Evolutionary conservation across 2,797 vertebrate genomes (phyloP), one percentile per base, ranked within the genome.

Genomic region (Danio choprae): DNA sequence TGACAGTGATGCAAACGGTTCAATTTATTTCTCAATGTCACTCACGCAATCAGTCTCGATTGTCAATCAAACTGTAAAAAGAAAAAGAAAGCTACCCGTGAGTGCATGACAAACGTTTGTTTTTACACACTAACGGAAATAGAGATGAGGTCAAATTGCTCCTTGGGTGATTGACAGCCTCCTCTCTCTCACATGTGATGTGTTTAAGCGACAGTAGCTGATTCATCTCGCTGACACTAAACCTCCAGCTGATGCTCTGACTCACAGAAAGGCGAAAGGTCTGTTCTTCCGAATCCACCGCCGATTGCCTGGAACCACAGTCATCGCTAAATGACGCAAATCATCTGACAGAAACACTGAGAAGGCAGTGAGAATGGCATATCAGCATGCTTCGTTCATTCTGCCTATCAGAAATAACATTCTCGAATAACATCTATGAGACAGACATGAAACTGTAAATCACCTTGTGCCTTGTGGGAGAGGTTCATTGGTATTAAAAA

Each of bases 191-290:
- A 65, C 48, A 74, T 77, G 46, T 75, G 41, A 60, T 68, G 74
- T 72, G 78, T 59, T 58, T 55, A 69, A 63, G 56, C 16, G 67
- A 56, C 15, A 22, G 60, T 40, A 36, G 64, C 77, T 69, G 67
- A 82, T 70, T 77, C 68, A 82, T 65, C 59, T 62, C 56, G 44
- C 43, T 74, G 62, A 80, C 75, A 73, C 38, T 74, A 56, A 55
- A 64, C 29, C 58, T 70, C 51, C 73, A 79, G 69, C 60, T 76
- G 65, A 71, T 55, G 67, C 20, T 55, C 38, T 84, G 82, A 81
- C 73, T 84, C 82, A 84, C 48, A n/a, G 29, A 29, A 29, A 7
- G 53, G 68, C 67, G 73, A 60, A 80, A 83, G 63, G 78, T 84
- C 74, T 72, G 56, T 67, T 77, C 62, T 56, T 73, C 41, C 62